Percentiles rank a stretch among this genome's conserved stretches.
phyloP scores from a whole-genome alignment of 2,888 invertebrate species.

The Drosophila subsilvestris region DNA sequence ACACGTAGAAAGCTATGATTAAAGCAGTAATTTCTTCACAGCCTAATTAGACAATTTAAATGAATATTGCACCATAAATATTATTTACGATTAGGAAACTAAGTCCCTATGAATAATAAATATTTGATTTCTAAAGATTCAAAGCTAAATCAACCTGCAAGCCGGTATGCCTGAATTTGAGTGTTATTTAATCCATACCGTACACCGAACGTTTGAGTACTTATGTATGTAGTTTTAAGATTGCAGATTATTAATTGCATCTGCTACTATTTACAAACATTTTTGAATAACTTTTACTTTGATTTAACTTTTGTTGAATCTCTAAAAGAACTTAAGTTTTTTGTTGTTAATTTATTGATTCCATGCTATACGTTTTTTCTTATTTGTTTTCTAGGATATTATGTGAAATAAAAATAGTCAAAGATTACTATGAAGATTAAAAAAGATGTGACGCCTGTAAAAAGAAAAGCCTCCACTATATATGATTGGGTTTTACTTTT shows the following conservation, averaged over 20 bases:
- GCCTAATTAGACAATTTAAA: too few relatives aligned
- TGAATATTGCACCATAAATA: too few relatives aligned
- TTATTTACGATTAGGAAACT: too few relatives aligned
- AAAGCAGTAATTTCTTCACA: too few relatives aligned
- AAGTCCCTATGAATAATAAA: too few relatives aligned
- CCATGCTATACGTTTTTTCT: not conserved
- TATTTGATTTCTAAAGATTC: too few relatives aligned
- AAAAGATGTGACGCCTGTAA: slow-evolving; percentile 66
- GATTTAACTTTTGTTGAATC: not conserved
- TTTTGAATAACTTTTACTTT: not conserved
- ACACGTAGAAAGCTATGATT: too few relatives aligned
- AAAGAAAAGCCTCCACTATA: slow-evolving; percentile 54
- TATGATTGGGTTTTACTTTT: slow-evolving; percentile 60
- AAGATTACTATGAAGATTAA: slow-evolving; percentile 77
- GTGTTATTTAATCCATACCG: too few relatives aligned
- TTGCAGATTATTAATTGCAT: not conserved
- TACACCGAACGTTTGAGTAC: not conserved
- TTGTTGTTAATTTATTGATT: not conserved
- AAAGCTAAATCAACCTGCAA: too few relatives aligned
- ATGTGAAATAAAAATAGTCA: slow-evolving; percentile 66
- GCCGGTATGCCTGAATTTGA: too few relatives aligned
- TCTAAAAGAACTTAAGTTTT: not conserved
- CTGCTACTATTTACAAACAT: not conserved
- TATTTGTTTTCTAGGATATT: slow-evolving; percentile 62
- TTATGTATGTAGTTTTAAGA: not conserved